Percentiles rank a stretch among this genome's conserved stretches.
phyloP scores from a whole-genome alignment of 2,113 vertebrate species.

The Copsychus sechellarum region DNA sequence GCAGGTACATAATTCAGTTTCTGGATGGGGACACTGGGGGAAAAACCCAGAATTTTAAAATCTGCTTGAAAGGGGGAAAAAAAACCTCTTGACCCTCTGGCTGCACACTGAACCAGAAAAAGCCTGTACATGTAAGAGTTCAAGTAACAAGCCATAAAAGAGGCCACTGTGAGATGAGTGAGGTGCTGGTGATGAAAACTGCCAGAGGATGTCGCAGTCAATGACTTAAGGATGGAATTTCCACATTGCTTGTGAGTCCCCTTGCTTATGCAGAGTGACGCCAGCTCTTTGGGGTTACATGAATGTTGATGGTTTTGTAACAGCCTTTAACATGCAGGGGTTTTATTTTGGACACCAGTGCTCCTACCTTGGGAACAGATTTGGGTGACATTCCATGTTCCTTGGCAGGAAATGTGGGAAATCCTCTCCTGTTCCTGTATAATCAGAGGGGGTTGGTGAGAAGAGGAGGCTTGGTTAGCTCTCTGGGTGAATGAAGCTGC shows the following conservation, averaged over 20 bases:
- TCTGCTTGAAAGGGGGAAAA: neutral
- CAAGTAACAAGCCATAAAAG: neutral
- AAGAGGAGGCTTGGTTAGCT: neutral
- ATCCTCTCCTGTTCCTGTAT: neutral
- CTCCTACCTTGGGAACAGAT: neutral
- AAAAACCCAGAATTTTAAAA: neutral
- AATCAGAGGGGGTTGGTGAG: neutral
- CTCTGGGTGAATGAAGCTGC: neutral
- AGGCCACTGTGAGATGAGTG: neutral
- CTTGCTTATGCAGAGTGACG: conserved; percentile 6
- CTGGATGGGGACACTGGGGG: neutral
- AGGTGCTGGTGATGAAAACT: conserved; percentile 26
- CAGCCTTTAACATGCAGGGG: neutral
- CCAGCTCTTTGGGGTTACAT: neutral
- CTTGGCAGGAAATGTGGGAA: neutral
- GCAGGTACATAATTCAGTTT: neutral
- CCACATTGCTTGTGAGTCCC: conserved; percentile 11
- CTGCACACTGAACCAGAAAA: neutral
- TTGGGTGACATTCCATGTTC: neutral
- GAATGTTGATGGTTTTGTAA: conserved; percentile 1
- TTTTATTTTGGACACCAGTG: neutral
- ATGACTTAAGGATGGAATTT: conserved; percentile 61
- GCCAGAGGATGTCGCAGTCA: neutral
- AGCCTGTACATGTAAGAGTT: neutral
- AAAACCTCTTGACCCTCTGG: neutral